A percentile compares a stretch with the other conserved stretches of the same genome.
Evolutionary conservation across 2,888 invertebrate species (phyloP).

Genomic region (Nymphalis polychloros): DNA sequence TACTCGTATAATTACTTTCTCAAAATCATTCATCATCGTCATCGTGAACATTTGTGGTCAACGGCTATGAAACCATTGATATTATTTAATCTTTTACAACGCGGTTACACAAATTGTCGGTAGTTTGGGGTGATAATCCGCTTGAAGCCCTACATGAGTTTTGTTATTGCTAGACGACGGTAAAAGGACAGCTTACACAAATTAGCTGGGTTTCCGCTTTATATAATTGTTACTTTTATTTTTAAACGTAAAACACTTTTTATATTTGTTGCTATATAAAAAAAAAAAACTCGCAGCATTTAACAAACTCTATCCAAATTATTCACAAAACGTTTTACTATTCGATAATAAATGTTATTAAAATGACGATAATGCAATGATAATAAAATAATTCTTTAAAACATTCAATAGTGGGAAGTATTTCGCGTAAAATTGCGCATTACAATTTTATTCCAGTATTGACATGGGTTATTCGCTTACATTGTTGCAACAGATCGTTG

Average conservation of each 20-base stretch:
- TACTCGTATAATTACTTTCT: no score
- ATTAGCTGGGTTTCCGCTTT: no score
- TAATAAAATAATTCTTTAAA: slow-evolving; percentile 17
- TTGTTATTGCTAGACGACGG: slow-evolving; percentile 21
- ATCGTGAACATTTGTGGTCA: no score
- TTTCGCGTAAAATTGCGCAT: slow-evolving; percentile 51
- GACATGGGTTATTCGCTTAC: slow-evolving; percentile 57
- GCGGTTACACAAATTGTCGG: slow-evolving; percentile 23
- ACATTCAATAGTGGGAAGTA: slow-evolving; percentile 39
- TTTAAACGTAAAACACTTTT: no score
- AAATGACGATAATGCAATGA: slow-evolving; percentile 5
- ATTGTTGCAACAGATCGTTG: slow-evolving; percentile 56
- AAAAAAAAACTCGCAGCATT: no score
- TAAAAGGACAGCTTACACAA: slow-evolving; percentile 16
- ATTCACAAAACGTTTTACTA: not conserved
- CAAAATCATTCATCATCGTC: no score
- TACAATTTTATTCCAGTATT: slow-evolving; percentile 64
- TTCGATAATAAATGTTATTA: slow-evolving; percentile 7
- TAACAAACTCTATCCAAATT: no score
- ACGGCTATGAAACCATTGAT: not conserved
- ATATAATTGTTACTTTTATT: no score
- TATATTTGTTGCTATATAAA: no score
- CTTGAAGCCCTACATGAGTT: slow-evolving; percentile 32
- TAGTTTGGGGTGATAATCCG: slow-evolving; percentile 27
- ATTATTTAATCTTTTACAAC: not conserved